These are phyloP conservation scores for Syngnathus floridae DNA, from an alignment of 2,113 vertebrate species.

Conservation along the genomic window DNA sequence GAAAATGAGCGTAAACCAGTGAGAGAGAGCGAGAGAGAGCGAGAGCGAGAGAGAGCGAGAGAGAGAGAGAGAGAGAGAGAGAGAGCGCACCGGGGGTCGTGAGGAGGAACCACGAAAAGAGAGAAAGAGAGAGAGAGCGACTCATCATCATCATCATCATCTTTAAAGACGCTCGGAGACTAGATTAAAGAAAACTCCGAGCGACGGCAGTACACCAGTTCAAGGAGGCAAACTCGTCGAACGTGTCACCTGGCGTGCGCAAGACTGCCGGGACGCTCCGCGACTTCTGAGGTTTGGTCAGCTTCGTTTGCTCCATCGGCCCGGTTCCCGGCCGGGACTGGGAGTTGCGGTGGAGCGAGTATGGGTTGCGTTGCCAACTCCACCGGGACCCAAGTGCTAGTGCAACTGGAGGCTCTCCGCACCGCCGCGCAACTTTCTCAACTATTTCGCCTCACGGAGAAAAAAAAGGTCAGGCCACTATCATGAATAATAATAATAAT, in stretches of 20 bases:
- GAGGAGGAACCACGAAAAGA: conserved; percentile 5
- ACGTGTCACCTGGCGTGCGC: conserved; percentile 25
- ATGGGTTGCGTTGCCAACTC: conserved; percentile 79
- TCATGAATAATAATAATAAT: conserved; percentile 6
- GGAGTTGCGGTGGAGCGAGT: conserved; percentile 46
- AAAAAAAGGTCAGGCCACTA: conserved; percentile 71
- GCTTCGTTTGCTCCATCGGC: conserved; percentile 26
- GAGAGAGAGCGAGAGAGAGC: background rate
- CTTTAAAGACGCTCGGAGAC: conserved; percentile 68
- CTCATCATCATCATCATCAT: conserved; percentile 46
- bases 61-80: conserved; percentile 11
- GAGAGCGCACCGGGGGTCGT: conserved; percentile 16
- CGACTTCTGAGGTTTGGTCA: conserved; percentile 33
- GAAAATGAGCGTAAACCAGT: conserved; percentile 19
- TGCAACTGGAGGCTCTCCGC: conserved; percentile 74
- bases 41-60: background rate
- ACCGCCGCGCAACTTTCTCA: conserved; percentile 72
- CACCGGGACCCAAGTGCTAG: conserved; percentile 72
- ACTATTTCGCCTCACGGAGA: conserved; percentile 68
- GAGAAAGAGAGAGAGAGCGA: background rate
- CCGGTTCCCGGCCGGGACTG: background rate
- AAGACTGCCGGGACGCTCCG: conserved; percentile 28
- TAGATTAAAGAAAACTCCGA: conserved; percentile 61
- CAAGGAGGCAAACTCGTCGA: background rate
- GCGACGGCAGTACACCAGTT: conserved; percentile 27